A percentile compares a stretch with the other conserved stretches of the same genome.
These are phyloP conservation scores for Capreolus pygargus DNA, from an alignment of 2,113 vertebrate genomes.

Conservation along the genomic window DNA sequence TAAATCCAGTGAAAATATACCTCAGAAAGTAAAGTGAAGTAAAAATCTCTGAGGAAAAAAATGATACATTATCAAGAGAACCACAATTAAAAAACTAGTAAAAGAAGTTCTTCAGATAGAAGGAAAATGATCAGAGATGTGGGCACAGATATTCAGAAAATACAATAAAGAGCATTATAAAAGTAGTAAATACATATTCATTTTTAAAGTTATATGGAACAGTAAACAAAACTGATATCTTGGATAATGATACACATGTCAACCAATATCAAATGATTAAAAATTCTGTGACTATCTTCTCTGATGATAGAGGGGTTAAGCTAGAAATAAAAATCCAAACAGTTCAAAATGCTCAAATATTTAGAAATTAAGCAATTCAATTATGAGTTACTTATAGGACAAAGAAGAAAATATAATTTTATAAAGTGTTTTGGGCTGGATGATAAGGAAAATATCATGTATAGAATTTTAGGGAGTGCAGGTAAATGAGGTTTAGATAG, in stretches of 20 bases:
- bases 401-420: not conserved
- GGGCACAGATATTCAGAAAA: not conserved
- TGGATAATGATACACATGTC: not conserved
- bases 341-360: not conserved
- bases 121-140: not conserved
- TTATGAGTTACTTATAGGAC: not conserved
- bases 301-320: not conserved
- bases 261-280: not conserved
- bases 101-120: not conserved
- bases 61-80: not conserved
- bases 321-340: not conserved
- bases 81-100: not conserved
- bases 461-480: not conserved
- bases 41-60: not conserved
- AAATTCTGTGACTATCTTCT: not conserved
- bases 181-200: not conserved
- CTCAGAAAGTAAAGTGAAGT: not conserved
- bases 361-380: not conserved
- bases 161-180: not conserved
- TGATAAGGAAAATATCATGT: not conserved
- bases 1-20: not conserved
- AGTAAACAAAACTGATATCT: not conserved
- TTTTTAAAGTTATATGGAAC: not conserved
- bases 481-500: not conserved
- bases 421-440: not conserved